These are phyloP conservation scores for Ochlodes sylvanus DNA, from an alignment of 2,888 invertebrate species.

Conservation along the genomic window DNA sequence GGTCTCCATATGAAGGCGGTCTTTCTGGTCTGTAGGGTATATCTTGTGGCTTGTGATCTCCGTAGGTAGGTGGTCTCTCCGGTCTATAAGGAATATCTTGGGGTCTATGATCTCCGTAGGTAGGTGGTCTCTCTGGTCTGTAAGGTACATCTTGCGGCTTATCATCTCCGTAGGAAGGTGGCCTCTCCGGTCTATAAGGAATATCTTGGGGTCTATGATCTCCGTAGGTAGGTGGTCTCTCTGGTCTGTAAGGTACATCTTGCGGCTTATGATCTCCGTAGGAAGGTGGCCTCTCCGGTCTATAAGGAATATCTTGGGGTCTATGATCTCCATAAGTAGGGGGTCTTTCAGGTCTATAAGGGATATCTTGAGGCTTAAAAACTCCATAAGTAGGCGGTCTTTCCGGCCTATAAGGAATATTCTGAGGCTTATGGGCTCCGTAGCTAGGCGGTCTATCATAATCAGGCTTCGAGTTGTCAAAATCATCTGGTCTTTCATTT, in stretches of 20 bases:
- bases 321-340: constrained; percentile 59
- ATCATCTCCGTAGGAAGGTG: constrained; percentile 50
- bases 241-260: constrained; percentile 65
- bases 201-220: constrained; percentile 65
- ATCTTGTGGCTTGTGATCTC: constrained; percentile 64
- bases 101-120: constrained; percentile 67
- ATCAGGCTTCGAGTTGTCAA: constrained; percentile 57
- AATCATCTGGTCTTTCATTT: constrained; percentile 68
- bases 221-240: constrained; percentile 58
- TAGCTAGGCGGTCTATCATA: constrained; percentile 65
- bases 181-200: constrained; percentile 57
- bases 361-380: constrained; percentile 64
- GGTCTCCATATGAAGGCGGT: constrained; percentile 58
- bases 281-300: constrained; percentile 48
- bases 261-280: constrained; percentile 61
- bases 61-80: constrained; percentile 67
- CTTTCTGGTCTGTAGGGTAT: constrained; percentile 63
- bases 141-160: constrained; percentile 66
- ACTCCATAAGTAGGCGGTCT: constrained; percentile 65
- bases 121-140: constrained; percentile 65
- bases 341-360: constrained; percentile 62
- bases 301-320: constrained; percentile 67
- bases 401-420: constrained; percentile 69
- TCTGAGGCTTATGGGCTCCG: constrained; percentile 64
- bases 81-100: constrained; percentile 69